Base-by-base conservation (phyloP, 2,888 invertebrate genomes). In the Laothoe populi region DNA sequence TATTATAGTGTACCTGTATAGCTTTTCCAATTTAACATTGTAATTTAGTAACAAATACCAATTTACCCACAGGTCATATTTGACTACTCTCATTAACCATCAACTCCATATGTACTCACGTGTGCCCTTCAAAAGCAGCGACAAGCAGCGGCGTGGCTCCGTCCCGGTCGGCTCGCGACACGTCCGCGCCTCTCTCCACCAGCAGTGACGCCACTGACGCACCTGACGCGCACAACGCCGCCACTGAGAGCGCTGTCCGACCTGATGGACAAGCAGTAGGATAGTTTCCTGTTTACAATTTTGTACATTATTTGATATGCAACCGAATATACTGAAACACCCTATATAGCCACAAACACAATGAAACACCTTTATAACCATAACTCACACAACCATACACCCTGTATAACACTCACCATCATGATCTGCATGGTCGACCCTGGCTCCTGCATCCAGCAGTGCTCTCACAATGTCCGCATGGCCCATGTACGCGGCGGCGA, bases 401-500 rank as follows among this genome's bases (percentile, higher is more conserved):
- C n/a, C n/a, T n/a, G n/a, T n/a, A n/a, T n/a, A n/a, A n/a, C 5
- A 40, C n/a, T 69, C 31, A 92, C 93, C 97, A 78, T 98, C 98
- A 63, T 96, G 95, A 76, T 98, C 98, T 0, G 97, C 95, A 75
- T 97, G 97, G 84, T 98, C 96, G 23, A 97, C 95, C 75, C 95
- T 94, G 0, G 98, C 98, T 1, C 97, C 97, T 64, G 95, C 96
- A 72, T 96, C 96, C 10, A 98, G 88, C 46, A 98, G 88, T 68
- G 96, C 96, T 66, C 96, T 95, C 26, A 98, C 98, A 66, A 98
- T 98, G 77, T 97, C 97, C n/a, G 96, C 96, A 87, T 98, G 98
- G 0, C 98, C 98, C 98, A 98, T 99, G 87, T 98, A 99, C 0
- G 98, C 98, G 19, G 98, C 98, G 0, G 99, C 99, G 68, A 99